phyloP scores from a whole-genome alignment of 2,888 invertebrate species.

The Anticlea derivata region DNA sequence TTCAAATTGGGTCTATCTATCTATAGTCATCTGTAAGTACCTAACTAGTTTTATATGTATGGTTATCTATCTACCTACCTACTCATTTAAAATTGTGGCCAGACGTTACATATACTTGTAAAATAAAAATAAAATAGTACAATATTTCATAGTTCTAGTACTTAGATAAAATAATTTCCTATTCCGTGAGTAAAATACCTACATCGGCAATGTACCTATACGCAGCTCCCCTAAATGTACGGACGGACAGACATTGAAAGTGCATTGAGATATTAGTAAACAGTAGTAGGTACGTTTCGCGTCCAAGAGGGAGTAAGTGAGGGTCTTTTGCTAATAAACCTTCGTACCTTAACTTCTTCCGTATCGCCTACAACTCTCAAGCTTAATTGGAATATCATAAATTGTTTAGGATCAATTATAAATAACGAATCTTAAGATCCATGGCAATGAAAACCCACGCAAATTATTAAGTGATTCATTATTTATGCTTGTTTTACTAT shows the following conservation, averaged over 20 bases:
- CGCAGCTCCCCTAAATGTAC: slow-evolving; percentile 49
- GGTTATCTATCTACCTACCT: no score
- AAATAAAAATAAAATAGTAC: no score
- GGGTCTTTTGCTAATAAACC: slow-evolving; percentile 15
- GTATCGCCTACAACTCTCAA: slow-evolving; percentile 21
- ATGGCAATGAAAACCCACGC: slow-evolving; percentile 54
- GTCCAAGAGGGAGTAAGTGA: slow-evolving; percentile 35
- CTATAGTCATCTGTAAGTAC: no score
- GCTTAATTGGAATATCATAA: slow-evolving; percentile 12
- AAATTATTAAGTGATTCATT: slow-evolving; percentile 45
- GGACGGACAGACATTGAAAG: slow-evolving; percentile 58
- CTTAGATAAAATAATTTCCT: slow-evolving; percentile 1
- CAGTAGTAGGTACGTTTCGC: slow-evolving; percentile 57
- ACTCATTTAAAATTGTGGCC: no score
- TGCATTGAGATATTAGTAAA: slow-evolving; percentile 76
- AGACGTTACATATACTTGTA: no score
- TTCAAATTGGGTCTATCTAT: slow-evolving; percentile 29
- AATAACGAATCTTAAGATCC: slow-evolving; percentile 20
- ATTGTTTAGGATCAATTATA: slow-evolving; percentile 30
- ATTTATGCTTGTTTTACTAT: slow-evolving; percentile 49
- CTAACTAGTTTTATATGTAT: no score
- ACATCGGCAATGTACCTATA: slow-evolving; percentile 20
- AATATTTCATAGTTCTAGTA: no score
- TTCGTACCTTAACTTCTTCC: slow-evolving; percentile 9
- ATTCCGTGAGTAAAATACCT: slow-evolving; percentile 16